These are phyloP conservation scores for Percopsis omiscomaycus DNA, from an alignment of 2,797 vertebrate species.

Conservation along the genomic window DNA sequence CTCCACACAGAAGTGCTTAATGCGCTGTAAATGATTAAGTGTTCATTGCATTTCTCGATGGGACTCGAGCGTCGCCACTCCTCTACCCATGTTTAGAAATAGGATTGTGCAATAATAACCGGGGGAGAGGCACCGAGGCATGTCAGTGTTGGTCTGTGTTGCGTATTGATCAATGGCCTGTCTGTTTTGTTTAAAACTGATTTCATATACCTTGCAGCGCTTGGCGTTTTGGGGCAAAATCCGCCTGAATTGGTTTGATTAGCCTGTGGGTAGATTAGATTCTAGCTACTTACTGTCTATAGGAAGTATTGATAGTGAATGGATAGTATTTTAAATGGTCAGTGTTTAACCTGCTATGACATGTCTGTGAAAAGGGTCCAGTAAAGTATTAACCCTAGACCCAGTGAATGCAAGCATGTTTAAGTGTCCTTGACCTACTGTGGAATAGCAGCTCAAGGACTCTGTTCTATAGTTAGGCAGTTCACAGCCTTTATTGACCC, in stretches of 20 bases:
- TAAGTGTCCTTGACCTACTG: too few species aligned
- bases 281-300: too few species aligned
- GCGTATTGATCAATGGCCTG: conserved; percentile 44
- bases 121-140: conserved; percentile 7
- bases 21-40: conserved; percentile 54
- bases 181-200: background rate
- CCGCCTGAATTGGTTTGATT: background rate
- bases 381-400: too few species aligned
- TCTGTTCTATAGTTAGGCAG: too few species aligned
- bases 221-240: conserved; percentile 4
- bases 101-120: conserved; percentile 2
- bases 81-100: conserved; percentile 22
- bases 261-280: too few species aligned
- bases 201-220: conserved; percentile 17
- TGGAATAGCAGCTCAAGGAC: too few species aligned
- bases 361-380: too few species aligned
- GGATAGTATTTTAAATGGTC: too few species aligned
- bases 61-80: conserved; percentile 4
- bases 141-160: conserved; percentile 24
- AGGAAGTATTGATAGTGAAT: too few species aligned
- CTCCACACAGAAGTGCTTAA: conserved; percentile 15
- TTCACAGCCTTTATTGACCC: too few species aligned
- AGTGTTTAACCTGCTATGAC: too few species aligned
- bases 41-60: conserved; percentile 20
- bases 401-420: too few species aligned